Conservation (phyloP, 2,113 vertebrate genomes). For the Cairina moschata region DNA sequence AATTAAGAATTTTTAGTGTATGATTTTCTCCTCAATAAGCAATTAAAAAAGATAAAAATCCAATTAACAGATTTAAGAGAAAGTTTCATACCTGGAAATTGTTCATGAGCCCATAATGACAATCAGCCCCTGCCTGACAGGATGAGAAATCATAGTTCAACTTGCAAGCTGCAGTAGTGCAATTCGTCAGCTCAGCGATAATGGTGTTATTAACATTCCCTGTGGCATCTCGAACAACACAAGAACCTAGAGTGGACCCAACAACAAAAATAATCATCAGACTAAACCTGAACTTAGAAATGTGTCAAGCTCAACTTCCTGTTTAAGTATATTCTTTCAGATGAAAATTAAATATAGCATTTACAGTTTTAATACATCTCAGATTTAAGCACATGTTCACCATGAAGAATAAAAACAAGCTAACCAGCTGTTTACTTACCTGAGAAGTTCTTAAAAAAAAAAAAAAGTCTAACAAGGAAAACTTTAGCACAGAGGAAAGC, state of each 20-base stretch:
- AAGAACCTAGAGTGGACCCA: slow-evolving; percentile 81
- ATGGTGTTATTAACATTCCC: slow-evolving; percentile 83
- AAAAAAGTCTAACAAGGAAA: not conserved
- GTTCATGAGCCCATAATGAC: slow-evolving; percentile 87
- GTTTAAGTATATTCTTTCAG: not conserved
- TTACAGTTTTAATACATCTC: not conserved
- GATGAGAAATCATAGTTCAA: slow-evolving; percentile 89
- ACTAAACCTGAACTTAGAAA: not conserved
- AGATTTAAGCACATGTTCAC: not conserved
- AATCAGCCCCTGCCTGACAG: slow-evolving; percentile 76
- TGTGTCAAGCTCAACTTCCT: not conserved
- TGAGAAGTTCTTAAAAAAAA: not conserved
- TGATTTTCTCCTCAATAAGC: not conserved
- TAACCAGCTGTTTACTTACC: not conserved
- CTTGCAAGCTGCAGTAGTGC: slow-evolving; percentile 88
- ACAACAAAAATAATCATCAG: not conserved
- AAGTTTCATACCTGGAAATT: slow-evolving; percentile 84
- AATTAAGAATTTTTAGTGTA: not conserved
- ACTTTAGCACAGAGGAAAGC: not conserved
- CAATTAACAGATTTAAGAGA: not conserved
- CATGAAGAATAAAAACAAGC: not conserved
- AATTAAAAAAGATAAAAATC: not conserved
- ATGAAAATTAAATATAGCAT: not conserved
- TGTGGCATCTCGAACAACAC: slow-evolving; percentile 92
- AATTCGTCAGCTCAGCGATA: slow-evolving; percentile 79